These are phyloP conservation scores for Drosophila subquinaria DNA, from an alignment of 2,888 invertebrate species.

Conservation along the genomic window DNA sequence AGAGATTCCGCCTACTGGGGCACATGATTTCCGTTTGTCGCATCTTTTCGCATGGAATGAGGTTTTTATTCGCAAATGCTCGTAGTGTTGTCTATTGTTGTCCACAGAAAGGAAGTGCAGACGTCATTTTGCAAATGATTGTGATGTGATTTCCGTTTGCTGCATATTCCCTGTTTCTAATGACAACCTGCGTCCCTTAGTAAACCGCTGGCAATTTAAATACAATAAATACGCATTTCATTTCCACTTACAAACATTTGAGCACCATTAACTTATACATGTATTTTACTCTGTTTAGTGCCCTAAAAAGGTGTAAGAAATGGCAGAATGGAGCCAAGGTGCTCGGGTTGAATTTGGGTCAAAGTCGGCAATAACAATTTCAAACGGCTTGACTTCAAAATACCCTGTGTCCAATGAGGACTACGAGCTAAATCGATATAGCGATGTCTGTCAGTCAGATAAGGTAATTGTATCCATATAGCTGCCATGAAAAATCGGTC, in stretches of 20 bases:
- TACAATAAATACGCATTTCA: conserved; percentile 80
- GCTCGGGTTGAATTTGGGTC: conserved; percentile 58
- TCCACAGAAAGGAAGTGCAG: conserved; percentile 56
- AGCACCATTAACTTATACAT: conserved; percentile 74
- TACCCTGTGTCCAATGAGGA: conserved; percentile 22
- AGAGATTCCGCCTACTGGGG: conserved; percentile 29
- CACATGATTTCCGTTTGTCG: conserved; percentile 69
- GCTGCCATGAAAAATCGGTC: too few species aligned
- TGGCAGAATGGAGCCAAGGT: conserved; percentile 45
- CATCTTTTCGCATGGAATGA: conserved; percentile 49
- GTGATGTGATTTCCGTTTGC: conserved; percentile 66
- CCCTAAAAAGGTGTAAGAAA: conserved; percentile 70
- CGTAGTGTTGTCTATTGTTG: conserved; percentile 62
- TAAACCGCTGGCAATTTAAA: conserved; percentile 68
- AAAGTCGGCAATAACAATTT: conserved; percentile 1
- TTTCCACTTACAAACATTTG: conserved; percentile 78
- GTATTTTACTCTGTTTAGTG: conserved; percentile 57
- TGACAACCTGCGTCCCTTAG: conserved; percentile 34
- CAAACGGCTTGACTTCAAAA: conserved; percentile 14
- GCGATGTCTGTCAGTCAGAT: too few species aligned
- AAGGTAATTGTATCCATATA: too few species aligned
- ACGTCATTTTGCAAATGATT: conserved; percentile 67
- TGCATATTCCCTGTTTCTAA: conserved; percentile 46
- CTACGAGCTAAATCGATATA: too few species aligned
- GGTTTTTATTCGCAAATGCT: conserved; percentile 58